Evolutionary conservation across 1,140 invertebrate genomes (phyloP).

Genomic region (Drosophila parvula): DNA sequence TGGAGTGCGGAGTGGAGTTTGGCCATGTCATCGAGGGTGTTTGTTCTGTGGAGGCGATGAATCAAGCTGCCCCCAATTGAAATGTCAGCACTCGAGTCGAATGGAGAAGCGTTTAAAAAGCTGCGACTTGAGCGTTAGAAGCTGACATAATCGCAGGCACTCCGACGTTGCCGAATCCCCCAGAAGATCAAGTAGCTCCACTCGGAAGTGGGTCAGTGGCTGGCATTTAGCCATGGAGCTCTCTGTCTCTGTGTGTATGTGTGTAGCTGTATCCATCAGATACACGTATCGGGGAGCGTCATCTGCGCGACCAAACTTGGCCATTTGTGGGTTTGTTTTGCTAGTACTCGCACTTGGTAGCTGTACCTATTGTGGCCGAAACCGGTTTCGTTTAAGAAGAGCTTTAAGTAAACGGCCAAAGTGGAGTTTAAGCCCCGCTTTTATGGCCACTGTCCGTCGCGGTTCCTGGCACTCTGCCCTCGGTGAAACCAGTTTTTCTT

Average conservation of each 20-base stretch:
- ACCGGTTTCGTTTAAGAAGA: conserved; percentile 50
- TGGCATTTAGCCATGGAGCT: conserved; percentile 59
- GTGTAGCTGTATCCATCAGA: conserved; percentile 50
- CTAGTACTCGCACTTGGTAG: conserved; percentile 47
- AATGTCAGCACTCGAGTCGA: conserved; percentile 66
- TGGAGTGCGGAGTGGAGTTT: conserved; percentile 15
- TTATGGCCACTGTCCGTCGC: conserved; percentile 48
- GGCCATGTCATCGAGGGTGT: conserved; percentile 47
- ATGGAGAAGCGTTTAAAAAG: conserved; percentile 13
- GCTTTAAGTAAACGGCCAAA: conserved; percentile 47
- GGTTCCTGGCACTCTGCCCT: conserved; percentile 61
- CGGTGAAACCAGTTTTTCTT: conserved; percentile 56
- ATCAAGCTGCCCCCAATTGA: conserved; percentile 66
- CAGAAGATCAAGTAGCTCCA: conserved; percentile 15
- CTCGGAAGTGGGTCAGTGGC: conserved; percentile 73
- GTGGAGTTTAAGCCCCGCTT: conserved; percentile 46
- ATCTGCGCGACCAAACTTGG: conserved; percentile 49
- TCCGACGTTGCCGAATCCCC: background rate
- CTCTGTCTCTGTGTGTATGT: conserved; percentile 1
- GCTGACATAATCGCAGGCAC: conserved; percentile 67
- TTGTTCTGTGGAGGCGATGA: conserved; percentile 49
- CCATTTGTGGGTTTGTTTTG: conserved; percentile 53
- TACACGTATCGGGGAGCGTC: conserved; percentile 54
- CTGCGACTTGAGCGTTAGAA: conserved; percentile 35
- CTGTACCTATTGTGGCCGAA: conserved; percentile 58